Percentiles rank a stretch among this genome's conserved stretches.
Evolutionary conservation across 2,113 vertebrate genomes (phyloP).

Genomic region (Megalops atlanticus): DNA sequence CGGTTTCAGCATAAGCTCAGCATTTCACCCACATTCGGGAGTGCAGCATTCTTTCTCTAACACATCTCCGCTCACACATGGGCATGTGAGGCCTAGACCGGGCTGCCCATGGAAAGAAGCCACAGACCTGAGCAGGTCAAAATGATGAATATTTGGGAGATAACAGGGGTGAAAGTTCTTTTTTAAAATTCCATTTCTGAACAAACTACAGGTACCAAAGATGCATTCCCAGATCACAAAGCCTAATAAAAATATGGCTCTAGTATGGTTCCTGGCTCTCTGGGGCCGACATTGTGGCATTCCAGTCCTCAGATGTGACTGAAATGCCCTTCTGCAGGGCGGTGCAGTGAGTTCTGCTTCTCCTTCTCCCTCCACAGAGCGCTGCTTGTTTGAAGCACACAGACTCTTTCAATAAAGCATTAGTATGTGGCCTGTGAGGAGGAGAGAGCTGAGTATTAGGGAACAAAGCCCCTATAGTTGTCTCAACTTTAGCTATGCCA

Average conservation of each 20-base stretch:
- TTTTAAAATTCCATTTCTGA: background rate
- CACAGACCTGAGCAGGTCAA: too few species aligned
- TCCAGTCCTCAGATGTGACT: constrained; percentile 12
- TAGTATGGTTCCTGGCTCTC: background rate
- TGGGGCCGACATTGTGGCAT: background rate
- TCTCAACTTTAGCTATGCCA: constrained; percentile 71
- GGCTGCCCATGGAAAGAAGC: too few species aligned
- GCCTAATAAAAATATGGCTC: too few species aligned
- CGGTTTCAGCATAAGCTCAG: too few species aligned
- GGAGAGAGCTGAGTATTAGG: background rate
- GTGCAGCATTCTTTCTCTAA: too few species aligned
- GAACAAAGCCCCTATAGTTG: constrained; percentile 63
- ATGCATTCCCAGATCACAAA: background rate
- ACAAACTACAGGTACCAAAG: background rate
- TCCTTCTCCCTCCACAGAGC: constrained; percentile 33
- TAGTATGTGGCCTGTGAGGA: constrained; percentile 25
- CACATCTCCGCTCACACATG: too few species aligned
- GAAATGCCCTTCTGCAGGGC: constrained; percentile 20
- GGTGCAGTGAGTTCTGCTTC: constrained; percentile 12
- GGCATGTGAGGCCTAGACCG: too few species aligned
- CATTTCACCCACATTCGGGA: too few species aligned
- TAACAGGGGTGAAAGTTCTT: background rate
- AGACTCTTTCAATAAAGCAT: constrained; percentile 27
- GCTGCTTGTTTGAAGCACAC: constrained; percentile 24
- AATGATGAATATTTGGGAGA: background rate